Conservation (phyloP, 2,888 invertebrate genomes). For the Parnassius apollo region DNA sequence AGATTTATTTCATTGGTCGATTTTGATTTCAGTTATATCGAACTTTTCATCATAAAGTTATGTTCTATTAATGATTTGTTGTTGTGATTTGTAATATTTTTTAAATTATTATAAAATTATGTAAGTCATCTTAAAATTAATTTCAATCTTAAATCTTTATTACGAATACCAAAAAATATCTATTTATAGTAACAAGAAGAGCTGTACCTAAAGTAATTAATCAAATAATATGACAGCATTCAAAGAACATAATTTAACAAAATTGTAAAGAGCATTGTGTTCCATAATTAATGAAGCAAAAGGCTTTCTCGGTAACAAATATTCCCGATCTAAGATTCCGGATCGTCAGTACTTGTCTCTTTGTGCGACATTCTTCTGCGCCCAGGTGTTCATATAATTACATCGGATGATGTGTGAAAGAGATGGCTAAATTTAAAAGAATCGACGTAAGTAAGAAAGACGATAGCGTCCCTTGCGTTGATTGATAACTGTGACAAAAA, state of each 20-base stretch:
- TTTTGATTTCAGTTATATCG: no score
- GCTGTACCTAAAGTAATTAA: slow-evolving; percentile 53
- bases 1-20: no score
- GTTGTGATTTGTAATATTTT: no score
- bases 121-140: no score
- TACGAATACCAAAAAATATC: neutral
- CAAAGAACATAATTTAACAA: slow-evolving; percentile 72
- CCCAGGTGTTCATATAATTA: slow-evolving; percentile 81
- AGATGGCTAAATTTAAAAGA: slow-evolving; percentile 47
- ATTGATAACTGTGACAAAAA: slow-evolving; percentile 83
- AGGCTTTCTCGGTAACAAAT: slow-evolving; percentile 79
- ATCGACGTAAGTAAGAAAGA: slow-evolving; percentile 46
- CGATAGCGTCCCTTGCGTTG: slow-evolving; percentile 67
- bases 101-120: no score
- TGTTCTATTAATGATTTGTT: no score
- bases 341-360: slow-evolving; percentile 78
- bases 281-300: slow-evolving; percentile 81
- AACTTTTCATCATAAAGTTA: no score
- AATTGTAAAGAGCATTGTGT: slow-evolving; percentile 76
- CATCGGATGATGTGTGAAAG: slow-evolving; percentile 59
- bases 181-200: neutral
- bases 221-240: slow-evolving; percentile 75
- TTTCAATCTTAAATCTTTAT: neutral
- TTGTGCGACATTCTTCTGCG: slow-evolving; percentile 81
- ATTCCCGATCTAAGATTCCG: slow-evolving; percentile 76